phyloP scores from a whole-genome alignment of 2,797 vertebrate genomes.

The Notolabrus celidotus region DNA sequence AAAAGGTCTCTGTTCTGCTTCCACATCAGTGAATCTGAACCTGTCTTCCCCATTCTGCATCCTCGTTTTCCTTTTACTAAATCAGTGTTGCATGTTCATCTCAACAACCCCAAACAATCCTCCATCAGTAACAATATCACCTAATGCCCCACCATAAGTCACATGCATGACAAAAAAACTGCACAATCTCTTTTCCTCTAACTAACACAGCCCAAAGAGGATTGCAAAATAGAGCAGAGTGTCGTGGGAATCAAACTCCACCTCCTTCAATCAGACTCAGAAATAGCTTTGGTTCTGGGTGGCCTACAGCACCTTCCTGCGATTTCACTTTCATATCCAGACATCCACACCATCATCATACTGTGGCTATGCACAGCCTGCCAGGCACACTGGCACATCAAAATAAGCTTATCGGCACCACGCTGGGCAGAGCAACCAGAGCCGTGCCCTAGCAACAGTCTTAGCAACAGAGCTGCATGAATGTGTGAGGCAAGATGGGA shows the following conservation, averaged over 20 bases:
- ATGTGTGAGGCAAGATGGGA: constrained; percentile 41
- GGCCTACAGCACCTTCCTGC: constrained; percentile 20
- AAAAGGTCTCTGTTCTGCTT: constrained; percentile 36
- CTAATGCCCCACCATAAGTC: not conserved
- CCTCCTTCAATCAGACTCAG: constrained; percentile 41
- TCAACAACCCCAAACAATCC: not conserved
- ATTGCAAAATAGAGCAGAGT: constrained; percentile 63
- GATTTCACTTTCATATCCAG: constrained; percentile 43
- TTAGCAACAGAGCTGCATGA: constrained; percentile 69
- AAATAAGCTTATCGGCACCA: constrained; percentile 48
- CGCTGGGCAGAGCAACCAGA: constrained; percentile 37
- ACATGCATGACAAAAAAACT: constrained; percentile 1
- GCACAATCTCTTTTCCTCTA: constrained; percentile 41
- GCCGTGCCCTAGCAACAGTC: constrained; percentile 78
- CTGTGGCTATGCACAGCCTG: constrained; percentile 17
- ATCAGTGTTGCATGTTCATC: not conserved
- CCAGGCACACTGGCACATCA: constrained; percentile 43
- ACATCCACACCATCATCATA: constrained; percentile 5
- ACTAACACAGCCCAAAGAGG: constrained; percentile 25
- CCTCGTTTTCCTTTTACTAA: not conserved
- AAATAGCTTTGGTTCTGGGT: constrained; percentile 54
- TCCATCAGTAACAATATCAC: constrained; percentile 3
- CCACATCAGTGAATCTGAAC: constrained; percentile 44
- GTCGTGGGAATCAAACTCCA: constrained; percentile 53
- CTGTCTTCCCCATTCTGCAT: constrained; percentile 7